Evolutionary conservation across 2,888 invertebrate genomes (phyloP).

Genomic region (Atethmia centrago): DNA sequence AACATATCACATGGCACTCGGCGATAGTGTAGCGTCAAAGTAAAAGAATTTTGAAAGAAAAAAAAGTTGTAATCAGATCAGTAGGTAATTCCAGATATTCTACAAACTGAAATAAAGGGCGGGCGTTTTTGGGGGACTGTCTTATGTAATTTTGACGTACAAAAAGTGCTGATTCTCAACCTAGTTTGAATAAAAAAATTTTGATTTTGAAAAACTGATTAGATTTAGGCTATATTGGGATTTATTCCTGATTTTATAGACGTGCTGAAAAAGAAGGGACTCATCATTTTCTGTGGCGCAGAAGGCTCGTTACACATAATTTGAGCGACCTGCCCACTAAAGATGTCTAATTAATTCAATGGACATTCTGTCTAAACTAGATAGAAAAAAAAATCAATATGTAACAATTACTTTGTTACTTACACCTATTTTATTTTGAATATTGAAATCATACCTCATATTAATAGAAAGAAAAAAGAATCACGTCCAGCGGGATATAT

Average conservation of each 20-base stretch:
- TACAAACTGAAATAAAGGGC: too few species aligned
- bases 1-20: too few species aligned
- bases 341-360: background rate
- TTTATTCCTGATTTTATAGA: background rate
- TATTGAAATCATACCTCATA: background rate
- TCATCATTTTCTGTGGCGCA: background rate
- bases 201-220: background rate
- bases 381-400: background rate
- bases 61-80: too few species aligned
- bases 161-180: too few species aligned
- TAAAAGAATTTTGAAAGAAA: too few species aligned
- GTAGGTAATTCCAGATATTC: too few species aligned
- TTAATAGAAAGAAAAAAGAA: constrained; percentile 4
- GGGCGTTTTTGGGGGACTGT: too few species aligned
- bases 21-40: too few species aligned
- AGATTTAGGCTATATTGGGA: background rate
- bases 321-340: background rate
- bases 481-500: background rate
- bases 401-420: too few species aligned
- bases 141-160: too few species aligned
- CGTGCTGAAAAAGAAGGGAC: background rate
- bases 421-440: too few species aligned
- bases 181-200: background rate
- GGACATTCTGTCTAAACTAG: background rate
- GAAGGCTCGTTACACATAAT: background rate